These are phyloP conservation scores for Atherinomorus stipes DNA, from an alignment of 2,113 vertebrate species.

Conservation along the genomic window DNA sequence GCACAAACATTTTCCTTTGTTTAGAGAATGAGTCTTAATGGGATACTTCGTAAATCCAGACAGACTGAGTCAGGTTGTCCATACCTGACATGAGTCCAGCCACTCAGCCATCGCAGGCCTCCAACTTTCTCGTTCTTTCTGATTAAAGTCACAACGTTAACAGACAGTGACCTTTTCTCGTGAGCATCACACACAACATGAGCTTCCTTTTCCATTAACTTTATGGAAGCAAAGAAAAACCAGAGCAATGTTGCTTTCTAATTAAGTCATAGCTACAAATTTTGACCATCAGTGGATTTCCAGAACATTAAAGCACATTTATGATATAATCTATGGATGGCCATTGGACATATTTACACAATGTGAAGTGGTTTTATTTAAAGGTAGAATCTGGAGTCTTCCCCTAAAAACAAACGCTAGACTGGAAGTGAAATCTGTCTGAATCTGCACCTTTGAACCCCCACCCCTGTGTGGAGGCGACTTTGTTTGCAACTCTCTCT, in stretches of 20 bases:
- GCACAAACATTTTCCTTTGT: background rate
- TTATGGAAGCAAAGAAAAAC: conserved; percentile 10
- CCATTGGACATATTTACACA: no score
- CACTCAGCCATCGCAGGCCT: background rate
- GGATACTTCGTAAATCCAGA: background rate
- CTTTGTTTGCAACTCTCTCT: no score
- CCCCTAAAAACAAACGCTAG: no score
- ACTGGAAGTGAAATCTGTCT: no score
- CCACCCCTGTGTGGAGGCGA: no score
- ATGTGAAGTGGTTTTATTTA: no score
- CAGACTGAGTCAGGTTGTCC: background rate
- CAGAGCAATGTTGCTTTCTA: background rate
- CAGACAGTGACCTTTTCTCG: background rate
- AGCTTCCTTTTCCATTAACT: background rate
- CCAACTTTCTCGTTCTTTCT: background rate
- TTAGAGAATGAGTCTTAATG: background rate
- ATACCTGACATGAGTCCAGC: background rate
- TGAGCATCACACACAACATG: background rate
- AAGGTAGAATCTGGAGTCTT: no score
- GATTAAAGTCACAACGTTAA: no score
- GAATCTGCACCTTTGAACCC: no score
- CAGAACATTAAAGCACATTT: background rate
- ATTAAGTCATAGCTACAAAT: background rate
- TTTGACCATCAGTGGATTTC: background rate
- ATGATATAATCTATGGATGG: background rate